A percentile compares a stretch with the other conserved stretches of the same genome.
Conservation (phyloP, 1,140 invertebrate species). For the Penaeus japonicus region DNA sequence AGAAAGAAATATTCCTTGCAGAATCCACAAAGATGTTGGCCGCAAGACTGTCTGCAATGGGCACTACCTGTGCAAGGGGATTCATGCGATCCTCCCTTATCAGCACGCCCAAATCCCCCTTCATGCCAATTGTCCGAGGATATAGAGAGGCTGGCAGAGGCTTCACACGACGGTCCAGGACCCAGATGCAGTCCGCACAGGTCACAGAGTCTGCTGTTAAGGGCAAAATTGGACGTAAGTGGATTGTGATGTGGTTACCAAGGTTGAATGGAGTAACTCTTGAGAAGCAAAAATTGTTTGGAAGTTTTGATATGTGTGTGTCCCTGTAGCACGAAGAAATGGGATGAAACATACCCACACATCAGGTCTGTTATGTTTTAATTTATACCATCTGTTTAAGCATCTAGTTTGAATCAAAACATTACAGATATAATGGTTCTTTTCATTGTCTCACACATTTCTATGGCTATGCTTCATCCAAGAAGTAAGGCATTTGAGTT, state of each 20-base stretch:
- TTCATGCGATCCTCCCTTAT: slow-evolving; percentile 11
- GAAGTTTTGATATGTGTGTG: too few relatives aligned
- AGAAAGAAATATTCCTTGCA: background rate
- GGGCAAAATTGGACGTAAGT: slow-evolving; percentile 44
- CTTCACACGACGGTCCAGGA: slow-evolving; percentile 22
- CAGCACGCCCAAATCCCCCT: background rate
- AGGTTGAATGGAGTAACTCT: too few relatives aligned
- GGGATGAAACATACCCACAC: too few relatives aligned
- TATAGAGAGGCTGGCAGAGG: slow-evolving; percentile 23
- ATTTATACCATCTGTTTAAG: too few relatives aligned
- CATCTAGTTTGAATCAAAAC: too few relatives aligned
- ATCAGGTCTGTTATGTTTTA: too few relatives aligned
- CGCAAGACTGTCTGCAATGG: slow-evolving; percentile 21
- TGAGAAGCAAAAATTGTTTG: too few relatives aligned
- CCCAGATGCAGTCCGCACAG: slow-evolving; percentile 18
- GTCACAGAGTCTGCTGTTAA: background rate
- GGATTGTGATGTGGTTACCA: background rate
- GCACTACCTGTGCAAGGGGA: slow-evolving; percentile 13
- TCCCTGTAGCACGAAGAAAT: too few relatives aligned
- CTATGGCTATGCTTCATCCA: too few relatives aligned
- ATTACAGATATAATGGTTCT: too few relatives aligned
- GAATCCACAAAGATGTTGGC: slow-evolving; percentile 26
- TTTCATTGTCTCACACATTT: too few relatives aligned
- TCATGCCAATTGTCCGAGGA: background rate
- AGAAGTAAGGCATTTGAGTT: too few relatives aligned